Conservation (phyloP, 2,113 vertebrate genomes). For the Dicentrarchus labrax region DNA sequence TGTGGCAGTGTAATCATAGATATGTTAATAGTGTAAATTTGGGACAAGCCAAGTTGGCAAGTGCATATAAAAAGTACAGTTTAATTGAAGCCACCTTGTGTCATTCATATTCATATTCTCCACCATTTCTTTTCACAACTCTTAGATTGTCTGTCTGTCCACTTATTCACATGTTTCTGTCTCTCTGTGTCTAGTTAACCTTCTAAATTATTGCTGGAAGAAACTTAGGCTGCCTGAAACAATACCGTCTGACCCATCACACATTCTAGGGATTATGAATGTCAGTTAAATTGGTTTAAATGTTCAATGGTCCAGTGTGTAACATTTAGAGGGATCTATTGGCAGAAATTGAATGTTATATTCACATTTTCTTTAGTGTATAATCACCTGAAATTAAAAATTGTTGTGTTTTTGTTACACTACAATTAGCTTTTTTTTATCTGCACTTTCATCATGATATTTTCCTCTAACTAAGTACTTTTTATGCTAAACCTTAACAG, state of each 20-base stretch:
- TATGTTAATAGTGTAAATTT: slow-evolving; percentile 25
- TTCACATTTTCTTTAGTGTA: too few species aligned
- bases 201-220: neutral
- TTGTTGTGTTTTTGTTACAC: too few species aligned
- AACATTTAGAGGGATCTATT: too few species aligned
- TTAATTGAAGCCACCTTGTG: slow-evolving; percentile 32
- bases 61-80: neutral
- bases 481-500: neutral
- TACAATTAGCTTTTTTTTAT: too few species aligned
- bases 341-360: too few species aligned
- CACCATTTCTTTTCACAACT: neutral
- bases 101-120: neutral
- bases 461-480: too few species aligned
- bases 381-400: too few species aligned
- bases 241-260: neutral
- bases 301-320: neutral
- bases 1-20: slow-evolving; percentile 13
- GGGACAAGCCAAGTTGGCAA: neutral
- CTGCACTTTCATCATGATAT: too few species aligned
- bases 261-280: neutral
- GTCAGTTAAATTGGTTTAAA: neutral
- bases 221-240: too few species aligned
- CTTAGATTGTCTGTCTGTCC: neutral
- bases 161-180: neutral
- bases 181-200: neutral